Conservation (phyloP, 2,797 vertebrate genomes). For the Enteromius paludinosus region DNA sequence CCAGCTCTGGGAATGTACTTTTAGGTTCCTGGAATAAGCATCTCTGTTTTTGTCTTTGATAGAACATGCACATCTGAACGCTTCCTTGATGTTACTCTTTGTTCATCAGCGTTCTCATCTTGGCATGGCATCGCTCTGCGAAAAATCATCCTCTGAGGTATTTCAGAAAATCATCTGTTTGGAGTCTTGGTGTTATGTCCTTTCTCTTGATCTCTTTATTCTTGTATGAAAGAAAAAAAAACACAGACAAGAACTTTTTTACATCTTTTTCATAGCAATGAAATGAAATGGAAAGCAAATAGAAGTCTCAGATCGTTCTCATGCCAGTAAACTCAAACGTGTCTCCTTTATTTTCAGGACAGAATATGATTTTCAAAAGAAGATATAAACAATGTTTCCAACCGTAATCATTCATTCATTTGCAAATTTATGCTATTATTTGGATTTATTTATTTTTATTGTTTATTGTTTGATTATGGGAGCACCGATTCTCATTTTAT, state of each 20-base stretch:
- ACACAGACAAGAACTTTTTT: not conserved
- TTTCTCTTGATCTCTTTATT: not conserved
- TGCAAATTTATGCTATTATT: not conserved
- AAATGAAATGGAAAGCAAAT: not conserved
- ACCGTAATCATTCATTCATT: not conserved
- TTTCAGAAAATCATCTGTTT: constrained; percentile 2
- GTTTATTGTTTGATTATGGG: not conserved
- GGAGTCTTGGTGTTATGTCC: not conserved
- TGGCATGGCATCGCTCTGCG: not conserved
- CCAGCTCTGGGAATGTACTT: constrained; percentile 73
- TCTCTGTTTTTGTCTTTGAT: constrained; percentile 63
- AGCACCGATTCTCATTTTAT: not conserved
- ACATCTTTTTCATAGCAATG: not conserved
- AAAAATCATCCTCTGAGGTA: constrained; percentile 3
- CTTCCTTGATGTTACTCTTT: constrained; percentile 51
- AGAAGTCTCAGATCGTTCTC: not conserved
- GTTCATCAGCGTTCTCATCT: constrained; percentile 13
- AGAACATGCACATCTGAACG: constrained; percentile 63
- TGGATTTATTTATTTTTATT: not conserved
- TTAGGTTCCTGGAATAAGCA: constrained; percentile 71
- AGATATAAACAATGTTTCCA: not conserved
- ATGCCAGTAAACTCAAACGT: not conserved
- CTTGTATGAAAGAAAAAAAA: not conserved
- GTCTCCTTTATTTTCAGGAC: not conserved
- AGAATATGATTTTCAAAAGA: not conserved